A percentile compares a stretch with the other conserved stretches of the same genome.
Conservation (phyloP, 2,113 vertebrate genomes). For the Stegostoma tigrinum region DNA sequence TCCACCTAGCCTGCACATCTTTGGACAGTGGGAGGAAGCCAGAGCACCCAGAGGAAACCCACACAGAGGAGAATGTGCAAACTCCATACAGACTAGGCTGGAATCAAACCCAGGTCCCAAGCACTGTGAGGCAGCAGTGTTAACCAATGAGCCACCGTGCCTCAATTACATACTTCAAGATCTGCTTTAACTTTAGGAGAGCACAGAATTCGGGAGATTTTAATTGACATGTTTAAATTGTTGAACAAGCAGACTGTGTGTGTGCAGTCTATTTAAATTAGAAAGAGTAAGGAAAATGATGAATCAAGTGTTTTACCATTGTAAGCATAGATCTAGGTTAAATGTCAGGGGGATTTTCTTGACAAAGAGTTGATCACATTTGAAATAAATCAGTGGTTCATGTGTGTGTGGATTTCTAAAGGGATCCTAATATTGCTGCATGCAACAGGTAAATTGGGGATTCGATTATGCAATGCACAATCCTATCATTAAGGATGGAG, state of each 20-base stretch:
- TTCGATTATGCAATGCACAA: too few relatives aligned
- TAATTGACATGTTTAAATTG: neutral
- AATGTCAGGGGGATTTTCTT: neutral
- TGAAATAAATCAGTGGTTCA: neutral
- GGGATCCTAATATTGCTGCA: neutral
- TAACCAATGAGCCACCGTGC: too few relatives aligned
- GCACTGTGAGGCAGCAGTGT: too few relatives aligned
- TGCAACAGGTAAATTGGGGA: neutral
- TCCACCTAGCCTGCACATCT: too few relatives aligned
- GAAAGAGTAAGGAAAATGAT: neutral
- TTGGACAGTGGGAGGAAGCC: too few relatives aligned
- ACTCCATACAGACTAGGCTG: too few relatives aligned
- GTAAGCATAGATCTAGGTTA: neutral
- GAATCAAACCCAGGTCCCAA: too few relatives aligned
- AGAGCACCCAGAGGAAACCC: too few relatives aligned
- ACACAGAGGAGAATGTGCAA: too few relatives aligned
- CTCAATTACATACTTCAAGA: neutral
- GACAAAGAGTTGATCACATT: neutral
- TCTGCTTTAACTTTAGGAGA: neutral
- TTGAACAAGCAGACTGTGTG: neutral
- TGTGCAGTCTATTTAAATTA: neutral
- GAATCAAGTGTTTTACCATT: neutral
- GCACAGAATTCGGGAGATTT: neutral
- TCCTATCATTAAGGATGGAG: too few relatives aligned
- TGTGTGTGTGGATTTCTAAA: neutral